phyloP scores from a whole-genome alignment of 1,140 invertebrate genomes.

The Caenorhabditis latens region DNA sequence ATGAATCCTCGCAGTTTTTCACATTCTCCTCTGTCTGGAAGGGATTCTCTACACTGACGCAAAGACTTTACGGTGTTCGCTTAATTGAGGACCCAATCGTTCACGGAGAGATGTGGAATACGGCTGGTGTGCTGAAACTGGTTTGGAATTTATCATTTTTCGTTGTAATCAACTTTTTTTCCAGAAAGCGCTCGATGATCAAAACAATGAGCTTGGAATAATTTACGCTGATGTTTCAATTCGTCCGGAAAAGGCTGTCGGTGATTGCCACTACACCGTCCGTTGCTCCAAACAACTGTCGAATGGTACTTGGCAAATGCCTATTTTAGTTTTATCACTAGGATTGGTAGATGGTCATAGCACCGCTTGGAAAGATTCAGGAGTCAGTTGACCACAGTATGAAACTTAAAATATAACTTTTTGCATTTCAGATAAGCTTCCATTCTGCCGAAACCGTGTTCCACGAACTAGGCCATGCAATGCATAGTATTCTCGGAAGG shows the following conservation, averaged over 20 bases:
- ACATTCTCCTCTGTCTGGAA: conserved; percentile 59
- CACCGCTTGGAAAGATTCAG: conserved; percentile 25
- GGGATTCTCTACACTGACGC: conserved; percentile 61
- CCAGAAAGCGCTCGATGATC: conserved; percentile 69
- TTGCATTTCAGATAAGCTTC: conserved; percentile 85
- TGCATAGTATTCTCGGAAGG: conserved; percentile 97
- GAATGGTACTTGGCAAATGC: conserved; percentile 84
- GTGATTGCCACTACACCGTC: conserved; percentile 99
- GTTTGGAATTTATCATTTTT: conserved; percentile 62
- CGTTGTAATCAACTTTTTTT: background rate
- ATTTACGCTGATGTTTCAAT: conserved; percentile 98
- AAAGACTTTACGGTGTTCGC: conserved; percentile 67
- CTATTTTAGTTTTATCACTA: conserved; percentile 94
- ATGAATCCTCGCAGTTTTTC: conserved; percentile 47
- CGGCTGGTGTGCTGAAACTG: conserved; percentile 72
- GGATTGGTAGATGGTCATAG: conserved; percentile 22
- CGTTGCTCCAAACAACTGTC: conserved; percentile 86
- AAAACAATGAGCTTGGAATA: conserved; percentile 83
- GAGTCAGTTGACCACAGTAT: conserved; percentile 74
- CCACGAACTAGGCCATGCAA: conserved; percentile 98
- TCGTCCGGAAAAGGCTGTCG: conserved; percentile 88
- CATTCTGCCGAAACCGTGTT: conserved; percentile 94
- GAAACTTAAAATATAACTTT: conserved; percentile 78
- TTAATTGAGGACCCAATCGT: conserved; percentile 66
- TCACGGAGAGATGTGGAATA: conserved; percentile 72